phyloP scores from a whole-genome alignment of 2,888 invertebrate genomes.

The Aspidiotus destructor region DNA sequence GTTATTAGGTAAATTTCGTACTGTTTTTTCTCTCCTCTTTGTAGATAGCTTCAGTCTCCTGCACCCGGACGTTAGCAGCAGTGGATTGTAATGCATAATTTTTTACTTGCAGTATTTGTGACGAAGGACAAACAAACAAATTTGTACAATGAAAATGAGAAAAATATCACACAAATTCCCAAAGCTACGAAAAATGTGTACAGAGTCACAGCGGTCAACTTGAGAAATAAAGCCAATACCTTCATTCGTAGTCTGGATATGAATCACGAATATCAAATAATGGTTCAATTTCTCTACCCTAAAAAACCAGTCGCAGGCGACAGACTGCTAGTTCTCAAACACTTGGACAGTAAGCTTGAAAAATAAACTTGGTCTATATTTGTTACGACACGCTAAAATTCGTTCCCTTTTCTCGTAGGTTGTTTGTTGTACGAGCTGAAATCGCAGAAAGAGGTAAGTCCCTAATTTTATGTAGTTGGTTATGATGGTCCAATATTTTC shows the following conservation, averaged over 20 bases:
- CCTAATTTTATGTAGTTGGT: not conserved
- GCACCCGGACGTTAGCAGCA: no score
- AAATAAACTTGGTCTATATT: constrained; percentile 6
- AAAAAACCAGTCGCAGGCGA: constrained; percentile 48
- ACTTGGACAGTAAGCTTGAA: constrained; percentile 60
- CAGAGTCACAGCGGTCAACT: constrained; percentile 14
- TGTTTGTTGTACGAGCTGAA: constrained; percentile 20
- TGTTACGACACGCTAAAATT: not conserved
- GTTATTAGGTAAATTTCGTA: constrained; percentile 47
- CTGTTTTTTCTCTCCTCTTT: not conserved
- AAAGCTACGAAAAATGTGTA: constrained; percentile 7
- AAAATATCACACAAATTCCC: not conserved
- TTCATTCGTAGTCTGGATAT: constrained; percentile 40
- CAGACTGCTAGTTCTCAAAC: constrained; percentile 62
- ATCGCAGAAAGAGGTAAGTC: constrained; percentile 18
- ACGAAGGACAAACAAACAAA: constrained; percentile 14
- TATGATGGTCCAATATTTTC: no score
- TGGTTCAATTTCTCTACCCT: constrained; percentile 64
- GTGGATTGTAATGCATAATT: no score
- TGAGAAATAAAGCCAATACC: constrained; percentile 11
- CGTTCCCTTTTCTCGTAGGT: constrained; percentile 17
- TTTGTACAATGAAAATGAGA: constrained; percentile 16
- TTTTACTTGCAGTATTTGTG: constrained; percentile 19
- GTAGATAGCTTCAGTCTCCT: not conserved
- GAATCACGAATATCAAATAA: constrained; percentile 51